Conservation (phyloP, 2,888 invertebrate species). For the Eugnorisma glareosa region DNA sequence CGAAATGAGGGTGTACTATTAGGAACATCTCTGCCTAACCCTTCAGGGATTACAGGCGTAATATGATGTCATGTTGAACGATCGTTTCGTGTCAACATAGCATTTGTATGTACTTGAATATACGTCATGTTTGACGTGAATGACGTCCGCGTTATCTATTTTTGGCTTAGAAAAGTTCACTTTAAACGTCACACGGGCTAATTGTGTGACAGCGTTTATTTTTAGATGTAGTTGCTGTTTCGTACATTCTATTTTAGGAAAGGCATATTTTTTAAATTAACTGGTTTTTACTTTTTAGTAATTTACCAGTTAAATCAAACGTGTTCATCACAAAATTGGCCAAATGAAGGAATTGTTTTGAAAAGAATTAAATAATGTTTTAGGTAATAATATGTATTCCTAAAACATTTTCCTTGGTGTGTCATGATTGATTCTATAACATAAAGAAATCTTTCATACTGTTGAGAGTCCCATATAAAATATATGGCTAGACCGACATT, state of each 20-base stretch:
- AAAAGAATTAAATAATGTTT: neutral
- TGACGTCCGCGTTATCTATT: constrained; percentile 30
- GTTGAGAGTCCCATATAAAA: neutral
- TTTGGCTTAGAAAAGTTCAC: constrained; percentile 8
- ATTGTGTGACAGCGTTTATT: neutral
- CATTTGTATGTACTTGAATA: neutral
- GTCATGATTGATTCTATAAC: neutral
- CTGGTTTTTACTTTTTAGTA: neutral
- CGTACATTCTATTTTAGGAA: neutral
- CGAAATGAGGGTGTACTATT: neutral
- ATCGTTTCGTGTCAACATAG: constrained; percentile 3
- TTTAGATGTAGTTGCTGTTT: constrained; percentile 1
- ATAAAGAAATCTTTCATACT: constrained; percentile 7
- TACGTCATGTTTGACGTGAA: constrained; percentile 36
- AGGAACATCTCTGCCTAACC: neutral
- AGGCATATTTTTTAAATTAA: neutral
- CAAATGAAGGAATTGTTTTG: neutral
- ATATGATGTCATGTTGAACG: neutral
- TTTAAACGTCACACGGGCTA: neutral
- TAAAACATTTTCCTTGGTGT: neutral
- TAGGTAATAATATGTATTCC: neutral
- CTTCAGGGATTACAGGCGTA: neutral
- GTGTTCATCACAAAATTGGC: no score
- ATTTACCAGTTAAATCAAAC: neutral
- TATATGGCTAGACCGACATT: constrained; percentile 5